Percentiles rank a stretch among this genome's conserved stretches.
Conservation (phyloP, 2,888 invertebrate species). For the Tetanocera ferruginea region DNA sequence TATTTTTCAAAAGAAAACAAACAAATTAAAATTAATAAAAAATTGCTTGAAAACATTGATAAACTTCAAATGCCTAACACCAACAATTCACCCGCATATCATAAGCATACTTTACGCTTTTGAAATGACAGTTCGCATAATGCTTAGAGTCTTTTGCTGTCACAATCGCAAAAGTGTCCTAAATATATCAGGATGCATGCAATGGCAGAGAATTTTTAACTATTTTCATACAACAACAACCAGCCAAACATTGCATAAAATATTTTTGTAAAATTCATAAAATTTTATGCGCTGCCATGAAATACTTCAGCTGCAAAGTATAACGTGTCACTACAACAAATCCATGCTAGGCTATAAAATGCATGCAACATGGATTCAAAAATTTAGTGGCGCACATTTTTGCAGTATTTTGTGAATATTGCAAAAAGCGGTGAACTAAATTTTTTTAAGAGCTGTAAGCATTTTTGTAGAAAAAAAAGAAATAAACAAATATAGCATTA, state of each 20-base stretch:
- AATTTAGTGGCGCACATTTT: not conserved
- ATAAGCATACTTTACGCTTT: no score
- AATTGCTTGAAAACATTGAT: no score
- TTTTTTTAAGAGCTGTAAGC: no score
- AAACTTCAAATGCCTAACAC: no score
- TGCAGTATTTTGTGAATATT: no score
- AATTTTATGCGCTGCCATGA: not conserved
- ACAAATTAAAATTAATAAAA: no score
- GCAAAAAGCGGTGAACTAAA: no score
- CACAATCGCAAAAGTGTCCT: not conserved
- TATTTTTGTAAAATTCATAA: not conserved
- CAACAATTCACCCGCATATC: no score
- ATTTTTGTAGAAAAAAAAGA: no score
- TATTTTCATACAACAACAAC: not conserved
- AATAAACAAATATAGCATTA: no score
- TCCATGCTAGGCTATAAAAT: not conserved
- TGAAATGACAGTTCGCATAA: not conserved
- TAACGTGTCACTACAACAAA: not conserved
- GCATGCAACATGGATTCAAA: not conserved
- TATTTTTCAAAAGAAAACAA: no score
- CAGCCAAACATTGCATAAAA: not conserved
- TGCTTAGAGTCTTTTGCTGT: not conserved
- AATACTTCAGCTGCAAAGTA: not conserved
- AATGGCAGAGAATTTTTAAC: not conserved
- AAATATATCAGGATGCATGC: not conserved